These are phyloP conservation scores for Rhabditoides inermis DNA, from an alignment of 2,888 invertebrate species.

Conservation along the genomic window DNA sequence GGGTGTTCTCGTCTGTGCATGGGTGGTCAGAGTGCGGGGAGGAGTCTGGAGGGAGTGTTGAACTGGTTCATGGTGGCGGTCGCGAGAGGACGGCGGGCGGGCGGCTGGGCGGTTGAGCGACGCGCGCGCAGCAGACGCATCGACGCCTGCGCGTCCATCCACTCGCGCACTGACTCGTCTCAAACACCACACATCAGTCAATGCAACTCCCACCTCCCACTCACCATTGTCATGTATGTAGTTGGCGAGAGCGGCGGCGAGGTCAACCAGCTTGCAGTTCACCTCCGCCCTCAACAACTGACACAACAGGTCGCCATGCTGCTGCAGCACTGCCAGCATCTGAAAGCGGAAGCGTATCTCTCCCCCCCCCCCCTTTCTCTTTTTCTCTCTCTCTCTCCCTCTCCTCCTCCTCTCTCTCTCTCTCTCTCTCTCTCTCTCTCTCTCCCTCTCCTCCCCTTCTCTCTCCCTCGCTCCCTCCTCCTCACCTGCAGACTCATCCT, in stretches of 20 bases:
- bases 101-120: too few species aligned
- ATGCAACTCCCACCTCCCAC: neutral
- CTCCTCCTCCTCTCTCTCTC: neutral
- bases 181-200: neutral
- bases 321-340: slow-evolving; percentile 20
- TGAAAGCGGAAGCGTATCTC: slow-evolving; percentile 3
- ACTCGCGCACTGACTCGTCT: slow-evolving; percentile 6
- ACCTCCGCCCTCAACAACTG: slow-evolving; percentile 31
- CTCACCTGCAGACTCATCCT: slow-evolving; percentile 20
- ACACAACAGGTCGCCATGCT: slow-evolving; percentile 21
- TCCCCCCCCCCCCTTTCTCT: neutral
- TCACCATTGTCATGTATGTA: slow-evolving; percentile 21
- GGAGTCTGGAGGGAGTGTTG: too few species aligned
- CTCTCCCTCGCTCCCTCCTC: neutral
- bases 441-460: slow-evolving; percentile 1
- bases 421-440: neutral
- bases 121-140: slow-evolving; percentile 5
- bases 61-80: too few species aligned
- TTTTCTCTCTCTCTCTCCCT: neutral
- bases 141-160: slow-evolving; percentile 7
- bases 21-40: too few species aligned
- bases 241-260: slow-evolving; percentile 14
- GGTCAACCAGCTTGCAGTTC: slow-evolving; percentile 13
- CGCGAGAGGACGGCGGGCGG: too few species aligned
- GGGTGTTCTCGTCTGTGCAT: too few species aligned